phyloP scores from a whole-genome alignment of 2,888 invertebrate genomes.

The Idaea straminata region DNA sequence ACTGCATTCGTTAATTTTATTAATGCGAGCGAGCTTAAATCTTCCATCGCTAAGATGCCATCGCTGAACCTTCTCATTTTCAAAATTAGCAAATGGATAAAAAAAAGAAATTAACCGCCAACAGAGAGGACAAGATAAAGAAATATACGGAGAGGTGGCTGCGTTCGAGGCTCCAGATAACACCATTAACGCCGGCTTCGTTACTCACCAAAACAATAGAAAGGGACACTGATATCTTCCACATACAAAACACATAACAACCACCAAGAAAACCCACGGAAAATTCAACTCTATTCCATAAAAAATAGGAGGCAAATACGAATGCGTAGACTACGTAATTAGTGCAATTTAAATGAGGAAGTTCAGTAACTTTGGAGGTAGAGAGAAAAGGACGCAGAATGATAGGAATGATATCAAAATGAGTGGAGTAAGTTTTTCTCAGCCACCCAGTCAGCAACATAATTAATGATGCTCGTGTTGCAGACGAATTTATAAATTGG shows the following conservation, averaged over 20 bases:
- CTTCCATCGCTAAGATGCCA: conserved; percentile 73
- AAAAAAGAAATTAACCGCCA: conserved; percentile 72
- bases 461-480: conserved; percentile 78
- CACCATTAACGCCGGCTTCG: conserved; percentile 77
- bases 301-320: conserved; percentile 20
- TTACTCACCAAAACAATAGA: conserved; percentile 68
- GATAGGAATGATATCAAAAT: conserved; percentile 76
- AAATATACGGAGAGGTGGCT: conserved; percentile 79
- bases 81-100: conserved; percentile 79
- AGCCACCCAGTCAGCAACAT: conserved; percentile 81
- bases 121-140: conserved; percentile 77
- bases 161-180: conserved; percentile 76
- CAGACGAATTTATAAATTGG: conserved; percentile 79
- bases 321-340: conserved; percentile 15
- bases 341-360: conserved; percentile 15
- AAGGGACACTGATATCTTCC: conserved; percentile 50
- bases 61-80: conserved; percentile 76
- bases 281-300: conserved; percentile 25
- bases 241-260: conserved; percentile 29
- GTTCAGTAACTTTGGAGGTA: conserved; percentile 28
- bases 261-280: conserved; percentile 3
- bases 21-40: conserved; percentile 71
- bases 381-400: conserved; percentile 62
- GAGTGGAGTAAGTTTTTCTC: conserved; percentile 79
- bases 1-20: conserved; percentile 77